A percentile compares a stretch with the other conserved stretches of the same genome.
phyloP scores from a whole-genome alignment of 2,888 invertebrate species.

The Noctua pronuba region DNA sequence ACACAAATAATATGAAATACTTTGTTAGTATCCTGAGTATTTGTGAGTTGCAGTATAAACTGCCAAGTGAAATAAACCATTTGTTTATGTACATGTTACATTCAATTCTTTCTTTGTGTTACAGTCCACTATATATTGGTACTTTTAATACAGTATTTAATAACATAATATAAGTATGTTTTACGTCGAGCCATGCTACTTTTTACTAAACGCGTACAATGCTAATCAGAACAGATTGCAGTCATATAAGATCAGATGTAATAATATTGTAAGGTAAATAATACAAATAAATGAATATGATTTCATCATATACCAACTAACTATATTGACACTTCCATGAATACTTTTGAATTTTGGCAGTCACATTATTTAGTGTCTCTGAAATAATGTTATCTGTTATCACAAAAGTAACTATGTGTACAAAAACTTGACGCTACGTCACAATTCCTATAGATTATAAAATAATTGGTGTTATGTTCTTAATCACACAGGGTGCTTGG shows the following conservation, averaged over 20 bases:
- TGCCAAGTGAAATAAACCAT: conserved; percentile 39
- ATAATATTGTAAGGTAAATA: conserved; percentile 50
- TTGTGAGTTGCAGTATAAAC: conserved; percentile 57
- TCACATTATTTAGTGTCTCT: conserved; percentile 76
- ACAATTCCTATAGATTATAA: conserved; percentile 35
- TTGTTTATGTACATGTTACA: conserved; percentile 49
- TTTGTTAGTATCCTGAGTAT: conserved; percentile 76
- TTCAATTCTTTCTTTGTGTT: conserved; percentile 38
- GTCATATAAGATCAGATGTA: conserved; percentile 44
- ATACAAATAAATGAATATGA: conserved; percentile 69
- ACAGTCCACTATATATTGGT: conserved; percentile 33
- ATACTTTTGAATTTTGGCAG: conserved; percentile 87
- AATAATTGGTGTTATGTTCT: conserved; percentile 28
- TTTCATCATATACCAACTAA: conserved; percentile 74
- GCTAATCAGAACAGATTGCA: conserved; percentile 47
- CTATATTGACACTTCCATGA: conserved; percentile 79
- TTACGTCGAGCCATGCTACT: conserved; percentile 19
- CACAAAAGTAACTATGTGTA: conserved; percentile 44
- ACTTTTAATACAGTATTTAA: conserved; percentile 22
- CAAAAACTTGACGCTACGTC: conserved; percentile 50
- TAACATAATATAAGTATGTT: conserved; percentile 26
- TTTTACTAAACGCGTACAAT: conserved; percentile 36
- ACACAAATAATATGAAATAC: conserved; percentile 52
- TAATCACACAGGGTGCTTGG: conserved; percentile 51
- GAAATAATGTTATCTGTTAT: conserved; percentile 33